phyloP scores from a whole-genome alignment of 2,113 vertebrate genomes.

The Peromyscus californicus region DNA sequence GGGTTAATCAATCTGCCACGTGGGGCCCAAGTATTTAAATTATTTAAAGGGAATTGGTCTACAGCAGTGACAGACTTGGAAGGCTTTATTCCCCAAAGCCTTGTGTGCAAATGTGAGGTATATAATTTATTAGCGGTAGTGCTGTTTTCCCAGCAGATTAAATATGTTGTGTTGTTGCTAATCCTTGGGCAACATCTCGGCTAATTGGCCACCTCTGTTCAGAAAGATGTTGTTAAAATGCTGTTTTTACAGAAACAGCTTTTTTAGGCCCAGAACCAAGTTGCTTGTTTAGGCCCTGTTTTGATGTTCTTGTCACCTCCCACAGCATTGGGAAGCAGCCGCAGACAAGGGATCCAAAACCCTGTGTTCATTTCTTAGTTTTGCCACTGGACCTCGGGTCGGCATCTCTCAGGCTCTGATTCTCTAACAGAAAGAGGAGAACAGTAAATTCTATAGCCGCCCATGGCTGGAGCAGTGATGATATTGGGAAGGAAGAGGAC shows the following conservation, averaged over 20 bases:
- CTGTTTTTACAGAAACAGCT: constrained; percentile 42
- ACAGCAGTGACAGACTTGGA: constrained; percentile 43
- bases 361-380: constrained; percentile 27
- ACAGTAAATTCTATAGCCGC: neutral
- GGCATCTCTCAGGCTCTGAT: neutral
- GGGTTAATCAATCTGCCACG: neutral
- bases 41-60: constrained; percentile 41
- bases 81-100: constrained; percentile 53
- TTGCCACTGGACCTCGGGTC: neutral
- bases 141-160: constrained; percentile 67
- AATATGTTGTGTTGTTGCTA: constrained; percentile 51
- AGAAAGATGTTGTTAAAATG: constrained; percentile 60
- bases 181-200: constrained; percentile 36
- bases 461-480: neutral
- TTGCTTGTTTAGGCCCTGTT: constrained; percentile 45
- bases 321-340: neutral
- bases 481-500: neutral
- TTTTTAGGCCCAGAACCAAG: constrained; percentile 56
- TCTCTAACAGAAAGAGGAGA: neutral
- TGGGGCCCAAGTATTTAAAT: neutral
- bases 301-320: neutral
- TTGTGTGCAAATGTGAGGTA: neutral
- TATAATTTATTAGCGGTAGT: constrained; percentile 64
- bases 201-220: constrained; percentile 75
- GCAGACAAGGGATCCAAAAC: neutral